phyloP scores from a whole-genome alignment of 2,888 invertebrate species.

The Carcina quercana region DNA sequence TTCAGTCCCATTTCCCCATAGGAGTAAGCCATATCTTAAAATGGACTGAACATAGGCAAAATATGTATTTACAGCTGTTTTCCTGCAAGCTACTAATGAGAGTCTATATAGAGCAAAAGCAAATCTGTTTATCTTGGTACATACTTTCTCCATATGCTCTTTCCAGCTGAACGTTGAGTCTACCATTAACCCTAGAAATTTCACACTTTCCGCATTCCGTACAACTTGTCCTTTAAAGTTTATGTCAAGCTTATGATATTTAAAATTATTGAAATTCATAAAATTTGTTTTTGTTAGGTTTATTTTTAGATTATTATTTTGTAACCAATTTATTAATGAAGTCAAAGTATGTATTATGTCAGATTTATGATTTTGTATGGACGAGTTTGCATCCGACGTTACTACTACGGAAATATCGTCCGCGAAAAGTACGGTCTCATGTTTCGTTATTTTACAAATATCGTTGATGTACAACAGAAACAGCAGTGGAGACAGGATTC shows the following conservation, averaged over 20 bases:
- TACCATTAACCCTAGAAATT: constrained; percentile 3
- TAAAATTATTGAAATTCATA: too few species aligned
- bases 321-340: too few species aligned
- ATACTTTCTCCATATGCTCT: constrained; percentile 1
- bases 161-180: constrained; percentile 2
- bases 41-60: constrained; percentile 3
- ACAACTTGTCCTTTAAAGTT: too few species aligned
- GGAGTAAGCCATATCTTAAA: constrained; percentile 2
- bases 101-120: constrained; percentile 4
- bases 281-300: too few species aligned
- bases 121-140: constrained; percentile 3
- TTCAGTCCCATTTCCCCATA: constrained; percentile 2
- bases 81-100: not conserved
- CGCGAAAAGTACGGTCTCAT: not conserved
- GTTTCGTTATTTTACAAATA: not conserved
- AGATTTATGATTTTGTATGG: too few species aligned
- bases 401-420: not conserved
- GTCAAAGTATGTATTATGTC: too few species aligned
- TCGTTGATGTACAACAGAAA: constrained; percentile 1
- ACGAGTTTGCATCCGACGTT: too few species aligned
- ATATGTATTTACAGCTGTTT: constrained; percentile 1
- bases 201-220: too few species aligned
- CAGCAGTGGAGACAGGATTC: not conserved
- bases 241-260: too few species aligned
- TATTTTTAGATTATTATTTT: too few species aligned